Evolutionary conservation across 2,113 vertebrate genomes (phyloP).

Genomic region (Sander vitreus): DNA sequence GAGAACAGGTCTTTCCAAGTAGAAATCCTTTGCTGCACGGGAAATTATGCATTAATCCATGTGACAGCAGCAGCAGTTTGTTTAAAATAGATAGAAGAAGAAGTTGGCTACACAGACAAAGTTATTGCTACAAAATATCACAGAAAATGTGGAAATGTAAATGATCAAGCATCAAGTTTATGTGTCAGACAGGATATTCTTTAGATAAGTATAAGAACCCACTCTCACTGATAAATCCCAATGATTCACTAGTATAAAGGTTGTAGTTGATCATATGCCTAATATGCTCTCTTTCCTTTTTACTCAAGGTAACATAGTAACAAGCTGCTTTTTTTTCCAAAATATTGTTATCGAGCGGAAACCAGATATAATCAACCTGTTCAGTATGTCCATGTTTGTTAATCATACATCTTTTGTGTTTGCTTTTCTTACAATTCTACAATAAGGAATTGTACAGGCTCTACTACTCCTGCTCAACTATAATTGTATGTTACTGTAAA

Average conservation of each 20-base stretch:
- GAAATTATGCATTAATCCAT: slow-evolving; percentile 22
- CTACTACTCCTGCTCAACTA: background rate
- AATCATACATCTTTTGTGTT: background rate
- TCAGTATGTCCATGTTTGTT: background rate
- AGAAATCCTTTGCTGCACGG: slow-evolving; percentile 25
- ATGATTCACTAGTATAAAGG: background rate
- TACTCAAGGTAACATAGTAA: background rate
- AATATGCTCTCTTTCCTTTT: background rate
- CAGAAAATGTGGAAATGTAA: background rate
- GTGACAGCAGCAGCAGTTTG: slow-evolving; percentile 16
- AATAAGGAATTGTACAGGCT: background rate
- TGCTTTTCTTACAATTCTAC: background rate
- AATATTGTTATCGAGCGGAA: background rate
- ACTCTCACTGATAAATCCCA: background rate
- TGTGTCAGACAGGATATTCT: background rate
- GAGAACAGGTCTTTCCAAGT: background rate
- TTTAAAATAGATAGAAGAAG: background rate
- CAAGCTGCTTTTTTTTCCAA: background rate
- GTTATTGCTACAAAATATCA: background rate
- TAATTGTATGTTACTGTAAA: background rate
- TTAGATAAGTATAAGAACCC: background rate
- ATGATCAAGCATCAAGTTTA: background rate
- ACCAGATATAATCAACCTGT: background rate
- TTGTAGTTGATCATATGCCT: background rate
- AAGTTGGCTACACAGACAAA: background rate